phyloP scores from a whole-genome alignment of 2,113 vertebrate species.

The Struthidea cinerea region DNA sequence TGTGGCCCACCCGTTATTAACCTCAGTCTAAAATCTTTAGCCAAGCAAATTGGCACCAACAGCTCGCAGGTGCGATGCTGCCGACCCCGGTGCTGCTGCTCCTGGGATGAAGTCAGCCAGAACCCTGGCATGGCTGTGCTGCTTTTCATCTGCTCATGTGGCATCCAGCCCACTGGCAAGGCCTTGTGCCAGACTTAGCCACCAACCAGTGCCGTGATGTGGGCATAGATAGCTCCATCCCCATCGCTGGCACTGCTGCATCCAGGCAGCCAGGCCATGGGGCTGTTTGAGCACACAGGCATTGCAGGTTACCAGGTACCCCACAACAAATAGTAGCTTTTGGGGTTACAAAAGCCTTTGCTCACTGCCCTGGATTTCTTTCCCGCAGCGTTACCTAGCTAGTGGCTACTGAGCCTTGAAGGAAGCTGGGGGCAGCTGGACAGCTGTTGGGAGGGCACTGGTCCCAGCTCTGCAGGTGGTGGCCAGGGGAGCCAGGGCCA shows the following conservation, averaged over 20 bases:
- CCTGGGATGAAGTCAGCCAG: not conserved
- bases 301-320: fast-evolving
- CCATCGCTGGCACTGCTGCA: fast-evolving
- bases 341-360: fast-evolving
- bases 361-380: not conserved
- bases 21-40: not conserved
- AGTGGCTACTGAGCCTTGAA: not conserved
- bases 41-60: not conserved
- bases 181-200: not conserved
- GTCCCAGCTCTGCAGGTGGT: not conserved
- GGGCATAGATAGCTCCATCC: fast-evolving
- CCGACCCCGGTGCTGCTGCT: not conserved
- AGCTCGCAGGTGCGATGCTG: not conserved
- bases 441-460: fast-evolving
- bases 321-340: not conserved
- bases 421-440: not conserved
- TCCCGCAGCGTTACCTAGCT: not conserved
- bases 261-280: fast-evolving
- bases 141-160: not conserved
- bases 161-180: not conserved
- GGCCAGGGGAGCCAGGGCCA: not conserved
- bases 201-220: not conserved
- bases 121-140: not conserved
- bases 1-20: not conserved
- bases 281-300: not conserved